phyloP scores from a whole-genome alignment of 2,797 vertebrate genomes.

The Chaetophractus vellerosus region DNA sequence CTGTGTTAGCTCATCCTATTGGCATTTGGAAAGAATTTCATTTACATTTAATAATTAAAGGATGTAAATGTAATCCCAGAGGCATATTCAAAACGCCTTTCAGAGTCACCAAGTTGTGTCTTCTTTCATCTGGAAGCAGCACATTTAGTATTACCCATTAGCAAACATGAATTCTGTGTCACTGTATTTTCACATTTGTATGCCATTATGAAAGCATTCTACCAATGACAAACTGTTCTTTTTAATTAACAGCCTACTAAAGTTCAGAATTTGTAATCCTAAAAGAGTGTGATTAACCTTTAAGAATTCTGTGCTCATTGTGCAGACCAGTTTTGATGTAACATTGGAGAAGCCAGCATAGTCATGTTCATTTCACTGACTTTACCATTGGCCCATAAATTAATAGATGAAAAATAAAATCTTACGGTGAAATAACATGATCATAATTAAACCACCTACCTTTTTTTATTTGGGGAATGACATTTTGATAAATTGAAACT shows the following conservation, averaged over 20 bases:
- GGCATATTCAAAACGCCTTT: neutral
- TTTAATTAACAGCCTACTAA: conserved; percentile 75
- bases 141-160: conserved; percentile 51
- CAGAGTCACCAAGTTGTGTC: neutral
- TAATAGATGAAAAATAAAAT: conserved; percentile 78
- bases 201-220: conserved; percentile 57
- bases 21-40: neutral
- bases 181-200: conserved; percentile 70
- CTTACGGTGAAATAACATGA: conserved; percentile 69
- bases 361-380: conserved; percentile 61
- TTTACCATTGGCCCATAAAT: conserved; percentile 70
- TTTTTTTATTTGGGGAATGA: conserved; percentile 74
- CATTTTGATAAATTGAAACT: conserved; percentile 82
- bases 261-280: conserved; percentile 77
- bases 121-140: conserved; percentile 15
- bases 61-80: neutral
- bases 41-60: conserved; percentile 38
- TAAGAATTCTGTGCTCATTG: conserved; percentile 64
- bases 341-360: conserved; percentile 64
- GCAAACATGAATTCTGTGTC: conserved; percentile 43
- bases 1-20: neutral
- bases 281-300: conserved; percentile 71
- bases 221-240: conserved; percentile 38
- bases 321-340: conserved; percentile 31
- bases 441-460: conserved; percentile 78